These are phyloP conservation scores for Phaetusa simplex DNA, from an alignment of 2,113 vertebrate genomes.

Conservation along the genomic window DNA sequence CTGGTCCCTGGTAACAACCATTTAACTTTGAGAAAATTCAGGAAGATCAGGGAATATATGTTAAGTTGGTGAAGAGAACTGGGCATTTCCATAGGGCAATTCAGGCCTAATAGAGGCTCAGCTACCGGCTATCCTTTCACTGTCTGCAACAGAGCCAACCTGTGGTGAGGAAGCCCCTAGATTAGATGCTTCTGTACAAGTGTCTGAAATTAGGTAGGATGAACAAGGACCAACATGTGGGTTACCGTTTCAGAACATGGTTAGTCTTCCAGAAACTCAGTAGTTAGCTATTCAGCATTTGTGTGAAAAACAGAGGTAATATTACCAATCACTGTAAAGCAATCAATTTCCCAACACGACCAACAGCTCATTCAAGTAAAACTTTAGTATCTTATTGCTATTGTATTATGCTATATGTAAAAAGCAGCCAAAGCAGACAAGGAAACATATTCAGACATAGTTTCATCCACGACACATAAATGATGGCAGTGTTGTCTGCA, in stretches of 20 bases:
- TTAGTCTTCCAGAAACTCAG: neutral
- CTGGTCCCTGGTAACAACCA: neutral
- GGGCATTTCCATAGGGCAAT: neutral
- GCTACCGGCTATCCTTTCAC: neutral
- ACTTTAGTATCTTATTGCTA: neutral
- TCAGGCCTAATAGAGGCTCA: neutral
- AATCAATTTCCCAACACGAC: neutral
- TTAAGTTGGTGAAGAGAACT: neutral
- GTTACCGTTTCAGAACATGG: neutral
- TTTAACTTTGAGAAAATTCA: neutral
- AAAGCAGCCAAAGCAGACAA: neutral
- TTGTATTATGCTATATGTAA: neutral
- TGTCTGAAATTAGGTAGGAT: neutral
- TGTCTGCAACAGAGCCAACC: neutral
- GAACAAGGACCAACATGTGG: neutral
- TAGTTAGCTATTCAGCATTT: neutral
- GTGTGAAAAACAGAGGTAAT: neutral
- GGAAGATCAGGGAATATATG: neutral
- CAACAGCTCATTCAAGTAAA: neutral
- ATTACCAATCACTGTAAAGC: neutral
- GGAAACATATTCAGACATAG: neutral
- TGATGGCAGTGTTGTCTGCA: neutral
- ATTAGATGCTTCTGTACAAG: neutral
- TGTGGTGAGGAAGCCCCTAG: neutral
- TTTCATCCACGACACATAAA: neutral